Evolutionary conservation across 2,113 vertebrate species (phyloP).

Genomic region (Polyodon spathula): DNA sequence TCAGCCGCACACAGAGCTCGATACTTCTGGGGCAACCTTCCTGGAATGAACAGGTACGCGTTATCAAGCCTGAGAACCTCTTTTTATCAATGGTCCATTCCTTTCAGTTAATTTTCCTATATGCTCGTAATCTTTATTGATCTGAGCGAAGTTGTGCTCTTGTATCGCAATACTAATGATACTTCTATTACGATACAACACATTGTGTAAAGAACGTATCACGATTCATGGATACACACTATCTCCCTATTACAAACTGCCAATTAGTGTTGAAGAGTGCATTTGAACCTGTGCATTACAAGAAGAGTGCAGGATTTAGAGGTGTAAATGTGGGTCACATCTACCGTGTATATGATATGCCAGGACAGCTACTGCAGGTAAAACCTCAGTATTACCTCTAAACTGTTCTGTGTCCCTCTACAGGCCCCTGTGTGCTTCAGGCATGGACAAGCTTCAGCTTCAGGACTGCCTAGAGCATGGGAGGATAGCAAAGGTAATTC

Average conservation of each 20-base stretch:
- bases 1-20: slow-evolving; percentile 81
- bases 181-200: too few species aligned
- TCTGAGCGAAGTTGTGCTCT: too few species aligned
- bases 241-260: too few species aligned
- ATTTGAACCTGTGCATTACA: too few species aligned
- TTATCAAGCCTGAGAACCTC: background rate
- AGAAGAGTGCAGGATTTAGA: too few species aligned
- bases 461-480: slow-evolving; percentile 84
- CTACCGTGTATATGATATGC: background rate
- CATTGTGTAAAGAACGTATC: too few species aligned
- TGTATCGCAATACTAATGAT: too few species aligned
- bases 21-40: slow-evolving; percentile 94
- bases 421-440: slow-evolving; percentile 74
- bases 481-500: slow-evolving; percentile 73
- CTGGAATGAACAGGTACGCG: slow-evolving; percentile 86
- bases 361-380: too few species aligned
- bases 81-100: background rate
- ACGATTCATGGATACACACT: too few species aligned
- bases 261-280: too few species aligned
- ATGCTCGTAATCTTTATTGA: background rate
- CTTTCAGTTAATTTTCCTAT: background rate
- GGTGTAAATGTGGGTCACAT: too few species aligned
- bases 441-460: slow-evolving; percentile 78
- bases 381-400: background rate
- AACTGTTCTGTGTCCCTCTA: slow-evolving; percentile 20